phyloP scores from a whole-genome alignment of 2,113 vertebrate genomes.

The Oryzias javanicus region DNA sequence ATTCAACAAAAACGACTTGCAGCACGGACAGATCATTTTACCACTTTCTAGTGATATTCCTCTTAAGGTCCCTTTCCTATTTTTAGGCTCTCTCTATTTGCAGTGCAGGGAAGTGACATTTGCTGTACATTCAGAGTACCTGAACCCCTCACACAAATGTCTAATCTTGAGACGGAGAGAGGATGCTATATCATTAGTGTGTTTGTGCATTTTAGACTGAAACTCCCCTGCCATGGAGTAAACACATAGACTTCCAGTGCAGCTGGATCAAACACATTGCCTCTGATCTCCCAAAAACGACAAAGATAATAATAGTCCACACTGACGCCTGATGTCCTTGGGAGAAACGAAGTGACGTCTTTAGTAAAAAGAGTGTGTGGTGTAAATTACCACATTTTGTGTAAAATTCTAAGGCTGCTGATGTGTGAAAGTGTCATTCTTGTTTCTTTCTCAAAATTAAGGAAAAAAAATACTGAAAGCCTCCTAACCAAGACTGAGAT shows the following conservation, averaged over 20 bases:
- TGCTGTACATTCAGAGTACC: too few relatives aligned
- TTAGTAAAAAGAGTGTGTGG: constrained; percentile 27
- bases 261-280: constrained; percentile 13
- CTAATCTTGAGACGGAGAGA: too few relatives aligned
- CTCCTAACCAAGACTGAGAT: neutral
- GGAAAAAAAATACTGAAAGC: constrained; percentile 10
- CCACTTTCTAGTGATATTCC: too few relatives aligned
- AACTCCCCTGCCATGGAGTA: too few relatives aligned
- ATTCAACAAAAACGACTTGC: too few relatives aligned
- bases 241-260: neutral
- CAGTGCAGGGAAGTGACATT: too few relatives aligned
- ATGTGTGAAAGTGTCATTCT: constrained; percentile 7
- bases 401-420: constrained; percentile 38
- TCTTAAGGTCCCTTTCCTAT: too few relatives aligned
- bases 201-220: too few relatives aligned
- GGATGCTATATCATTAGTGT: too few relatives aligned
- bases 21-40: too few relatives aligned
- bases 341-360: constrained; percentile 17
- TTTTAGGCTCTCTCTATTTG: too few relatives aligned
- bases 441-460: constrained; percentile 3
- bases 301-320: constrained; percentile 32
- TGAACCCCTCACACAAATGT: too few relatives aligned
- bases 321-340: constrained; percentile 46
- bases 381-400: constrained; percentile 22
- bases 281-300: constrained; percentile 38